Evolutionary conservation across 2,888 invertebrate species (phyloP).

Genomic region (Liposcelis brunnea): DNA sequence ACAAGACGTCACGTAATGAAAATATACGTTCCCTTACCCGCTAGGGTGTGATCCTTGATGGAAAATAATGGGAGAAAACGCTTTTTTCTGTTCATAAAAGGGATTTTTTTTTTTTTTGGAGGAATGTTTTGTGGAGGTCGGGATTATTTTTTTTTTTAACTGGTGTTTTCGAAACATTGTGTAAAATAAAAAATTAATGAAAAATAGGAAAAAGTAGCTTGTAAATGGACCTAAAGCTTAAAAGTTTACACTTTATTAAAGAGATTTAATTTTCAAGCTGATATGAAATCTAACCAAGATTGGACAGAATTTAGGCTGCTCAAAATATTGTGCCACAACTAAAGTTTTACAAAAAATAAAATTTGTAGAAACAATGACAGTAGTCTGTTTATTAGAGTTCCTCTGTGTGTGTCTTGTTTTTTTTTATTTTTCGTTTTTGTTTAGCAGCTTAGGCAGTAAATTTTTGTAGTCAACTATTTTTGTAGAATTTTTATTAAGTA

Average conservation of each 20-base stretch:
- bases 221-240: too few relatives aligned
- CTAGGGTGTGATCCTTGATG: constrained; percentile 10
- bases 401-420: too few relatives aligned
- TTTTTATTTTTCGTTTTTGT: neutral
- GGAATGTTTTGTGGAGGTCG: neutral
- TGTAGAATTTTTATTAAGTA: neutral
- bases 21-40: too few relatives aligned
- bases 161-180: neutral
- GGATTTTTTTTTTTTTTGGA: neutral
- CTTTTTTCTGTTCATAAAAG: constrained; percentile 13
- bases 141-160: neutral
- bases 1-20: too few relatives aligned
- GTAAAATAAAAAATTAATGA: constrained; percentile 1
- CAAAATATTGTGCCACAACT: too few relatives aligned
- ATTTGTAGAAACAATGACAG: neutral
- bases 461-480: too few relatives aligned
- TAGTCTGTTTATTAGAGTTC: constrained; percentile 18
- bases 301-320: too few relatives aligned
- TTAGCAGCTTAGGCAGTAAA: neutral
- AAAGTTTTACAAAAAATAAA: neutral
- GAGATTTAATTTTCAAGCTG: too few relatives aligned
- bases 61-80: neutral
- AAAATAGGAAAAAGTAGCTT: constrained; percentile 6
- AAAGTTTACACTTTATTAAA: too few relatives aligned
- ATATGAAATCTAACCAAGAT: too few relatives aligned